phyloP scores from a whole-genome alignment of 2,113 vertebrate species.

The Acrocephalus arundinaceus region DNA sequence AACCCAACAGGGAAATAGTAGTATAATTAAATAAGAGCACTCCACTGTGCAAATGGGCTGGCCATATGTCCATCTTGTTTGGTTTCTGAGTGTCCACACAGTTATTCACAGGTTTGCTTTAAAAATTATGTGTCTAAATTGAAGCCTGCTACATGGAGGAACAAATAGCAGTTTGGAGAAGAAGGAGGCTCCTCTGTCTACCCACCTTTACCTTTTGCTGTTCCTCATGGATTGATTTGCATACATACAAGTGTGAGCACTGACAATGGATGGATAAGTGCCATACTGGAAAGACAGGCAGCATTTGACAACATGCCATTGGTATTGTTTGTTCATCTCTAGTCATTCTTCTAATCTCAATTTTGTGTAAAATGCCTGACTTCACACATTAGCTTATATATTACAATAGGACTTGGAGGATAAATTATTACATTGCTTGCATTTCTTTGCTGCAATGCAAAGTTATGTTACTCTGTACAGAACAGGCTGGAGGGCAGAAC shows the following conservation, averaged over 20 bases:
- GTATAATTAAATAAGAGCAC: not conserved
- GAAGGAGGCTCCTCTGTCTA: not conserved
- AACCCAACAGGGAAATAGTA: not conserved
- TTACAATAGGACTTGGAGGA: not conserved
- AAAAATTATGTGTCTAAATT: not conserved
- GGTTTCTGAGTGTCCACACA: not conserved
- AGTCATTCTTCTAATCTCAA: not conserved
- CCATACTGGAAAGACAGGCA: not conserved
- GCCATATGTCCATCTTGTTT: not conserved
- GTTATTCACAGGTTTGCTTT: not conserved
- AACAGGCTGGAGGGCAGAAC: not conserved
- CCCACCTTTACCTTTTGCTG: not conserved
- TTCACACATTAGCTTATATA: not conserved
- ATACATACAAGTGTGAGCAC: not conserved
- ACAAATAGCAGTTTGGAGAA: not conserved
- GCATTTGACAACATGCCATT: not conserved
- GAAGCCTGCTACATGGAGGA: not conserved
- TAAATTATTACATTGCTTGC: not conserved
- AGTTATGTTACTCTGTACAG: not conserved
- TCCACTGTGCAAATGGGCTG: not conserved
- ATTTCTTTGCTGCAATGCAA: not conserved
- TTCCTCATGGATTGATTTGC: not conserved
- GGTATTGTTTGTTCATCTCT: not conserved
- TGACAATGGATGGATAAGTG: not conserved
- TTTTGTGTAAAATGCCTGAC: not conserved